These are phyloP conservation scores for Thalassophryne amazonica DNA, from an alignment of 2,797 vertebrate species.

Conservation along the genomic window DNA sequence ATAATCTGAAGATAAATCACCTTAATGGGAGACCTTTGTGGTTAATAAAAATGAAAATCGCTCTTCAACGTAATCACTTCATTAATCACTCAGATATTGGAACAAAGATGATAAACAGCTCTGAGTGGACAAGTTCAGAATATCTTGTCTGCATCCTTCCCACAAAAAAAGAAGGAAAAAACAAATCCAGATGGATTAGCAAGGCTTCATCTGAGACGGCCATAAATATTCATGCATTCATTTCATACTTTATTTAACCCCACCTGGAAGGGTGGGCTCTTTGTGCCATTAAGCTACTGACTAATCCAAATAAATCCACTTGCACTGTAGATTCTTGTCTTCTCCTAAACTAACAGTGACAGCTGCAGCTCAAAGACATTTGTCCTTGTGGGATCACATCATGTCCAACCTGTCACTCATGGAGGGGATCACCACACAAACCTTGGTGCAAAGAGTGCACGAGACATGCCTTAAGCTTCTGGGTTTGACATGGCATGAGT, in stretches of 20 bases:
- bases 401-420: conserved; percentile 30
- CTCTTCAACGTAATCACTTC: conserved; percentile 26
- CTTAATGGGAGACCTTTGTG: conserved; percentile 3
- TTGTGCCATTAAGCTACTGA: conserved; percentile 50
- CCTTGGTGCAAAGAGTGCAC: not conserved
- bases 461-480: conserved; percentile 6
- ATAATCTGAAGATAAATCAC: conserved; percentile 6
- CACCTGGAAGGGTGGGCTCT: conserved; percentile 34
- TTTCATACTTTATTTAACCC: conserved; percentile 61
- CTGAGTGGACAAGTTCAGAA: conserved; percentile 17
- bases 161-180: no score
- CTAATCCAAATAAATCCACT: conserved; percentile 55
- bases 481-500: not conserved
- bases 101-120: conserved; percentile 41
- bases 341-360: conserved; percentile 37
- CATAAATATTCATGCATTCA: conserved; percentile 53
- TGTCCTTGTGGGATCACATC: conserved; percentile 20
- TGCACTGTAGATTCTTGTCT: conserved; percentile 17
- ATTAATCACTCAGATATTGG: conserved; percentile 37
- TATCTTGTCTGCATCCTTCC: conserved; percentile 28
- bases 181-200: conserved; percentile 40
- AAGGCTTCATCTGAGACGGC: conserved; percentile 14
- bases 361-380: conserved; percentile 19
- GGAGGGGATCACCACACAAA: conserved; percentile 8
- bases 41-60: conserved; percentile 29